Conservation (phyloP, 2,888 invertebrate genomes). For the Amiota minor region DNA sequence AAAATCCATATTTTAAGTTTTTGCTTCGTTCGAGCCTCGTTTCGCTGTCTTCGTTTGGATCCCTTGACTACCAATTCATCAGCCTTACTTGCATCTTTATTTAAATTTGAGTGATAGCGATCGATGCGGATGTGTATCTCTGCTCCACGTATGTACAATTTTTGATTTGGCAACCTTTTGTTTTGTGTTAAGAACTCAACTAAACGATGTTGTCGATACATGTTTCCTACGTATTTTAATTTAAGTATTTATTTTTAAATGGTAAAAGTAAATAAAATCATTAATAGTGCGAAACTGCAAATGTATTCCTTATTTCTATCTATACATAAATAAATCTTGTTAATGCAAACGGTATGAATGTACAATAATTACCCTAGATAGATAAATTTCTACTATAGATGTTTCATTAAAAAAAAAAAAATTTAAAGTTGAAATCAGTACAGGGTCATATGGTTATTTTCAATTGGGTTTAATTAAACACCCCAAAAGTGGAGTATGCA, state of each 20-base stretch:
- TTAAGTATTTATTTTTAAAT: neutral
- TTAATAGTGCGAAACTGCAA: neutral
- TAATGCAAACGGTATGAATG: no score
- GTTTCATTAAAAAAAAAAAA: no score
- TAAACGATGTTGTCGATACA: conserved; percentile 87
- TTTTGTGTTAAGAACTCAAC: conserved; percentile 87
- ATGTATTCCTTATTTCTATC: neutral
- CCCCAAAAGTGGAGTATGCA: no score
- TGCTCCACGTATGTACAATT: conserved; percentile 84
- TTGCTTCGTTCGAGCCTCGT: conserved; percentile 43
- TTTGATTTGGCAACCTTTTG: conserved; percentile 74
- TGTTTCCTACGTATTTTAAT: conserved; percentile 78
- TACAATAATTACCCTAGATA: no score
- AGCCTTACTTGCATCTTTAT: conserved; percentile 30
- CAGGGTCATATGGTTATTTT: no score
- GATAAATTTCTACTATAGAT: no score
- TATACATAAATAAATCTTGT: neutral
- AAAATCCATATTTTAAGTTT: conserved; percentile 70
- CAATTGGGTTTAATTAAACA: no score
- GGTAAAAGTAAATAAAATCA: neutral
- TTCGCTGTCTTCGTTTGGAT: conserved; percentile 24
- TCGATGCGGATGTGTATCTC: conserved; percentile 82
- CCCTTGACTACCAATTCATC: conserved; percentile 22
- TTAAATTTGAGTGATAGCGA: conserved; percentile 34
- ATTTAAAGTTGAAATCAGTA: no score